Evolutionary conservation across 2,797 vertebrate genomes (phyloP).

Genomic region (Ctenosaura bakeri): DNA sequence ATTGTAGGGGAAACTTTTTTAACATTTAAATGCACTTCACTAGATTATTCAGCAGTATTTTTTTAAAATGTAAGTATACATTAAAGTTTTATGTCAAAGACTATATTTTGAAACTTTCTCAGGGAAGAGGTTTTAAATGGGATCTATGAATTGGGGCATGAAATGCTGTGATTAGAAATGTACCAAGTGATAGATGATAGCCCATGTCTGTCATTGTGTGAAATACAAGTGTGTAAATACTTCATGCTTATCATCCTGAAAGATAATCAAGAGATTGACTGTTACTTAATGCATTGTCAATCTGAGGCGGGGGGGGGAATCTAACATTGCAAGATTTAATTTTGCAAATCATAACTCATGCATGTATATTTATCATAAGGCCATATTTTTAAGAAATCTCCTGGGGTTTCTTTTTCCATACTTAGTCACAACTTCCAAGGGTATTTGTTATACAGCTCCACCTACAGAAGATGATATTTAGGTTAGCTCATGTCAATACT

Average conservation of each 20-base stretch:
- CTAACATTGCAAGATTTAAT: conserved; percentile 4
- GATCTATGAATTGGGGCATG: conserved; percentile 70
- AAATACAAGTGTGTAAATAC: conserved; percentile 70
- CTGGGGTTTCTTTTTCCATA: neutral
- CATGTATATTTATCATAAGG: neutral
- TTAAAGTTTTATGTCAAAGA: conserved; percentile 76
- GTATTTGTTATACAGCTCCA: neutral
- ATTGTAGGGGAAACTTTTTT: conserved; percentile 69
- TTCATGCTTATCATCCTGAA: conserved; percentile 42
- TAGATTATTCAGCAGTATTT: conserved; percentile 76
- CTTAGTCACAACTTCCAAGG: neutral
- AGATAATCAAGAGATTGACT: conserved; percentile 35
- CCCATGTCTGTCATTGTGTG: conserved; percentile 55
- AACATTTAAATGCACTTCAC: conserved; percentile 69
- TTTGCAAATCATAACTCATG: neutral
- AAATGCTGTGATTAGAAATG: conserved; percentile 75
- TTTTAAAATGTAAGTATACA: conserved; percentile 68
- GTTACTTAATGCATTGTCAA: conserved; percentile 1
- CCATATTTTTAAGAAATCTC: neutral
- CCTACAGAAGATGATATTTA: neutral
- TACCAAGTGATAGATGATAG: conserved; percentile 71
- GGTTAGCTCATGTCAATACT: neutral
- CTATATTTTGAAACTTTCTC: conserved; percentile 76
- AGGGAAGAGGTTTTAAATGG: conserved; percentile 73
- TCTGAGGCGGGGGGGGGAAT: neutral